Conservation (phyloP, 2,888 invertebrate species). For the Ariolimax columbianus region DNA sequence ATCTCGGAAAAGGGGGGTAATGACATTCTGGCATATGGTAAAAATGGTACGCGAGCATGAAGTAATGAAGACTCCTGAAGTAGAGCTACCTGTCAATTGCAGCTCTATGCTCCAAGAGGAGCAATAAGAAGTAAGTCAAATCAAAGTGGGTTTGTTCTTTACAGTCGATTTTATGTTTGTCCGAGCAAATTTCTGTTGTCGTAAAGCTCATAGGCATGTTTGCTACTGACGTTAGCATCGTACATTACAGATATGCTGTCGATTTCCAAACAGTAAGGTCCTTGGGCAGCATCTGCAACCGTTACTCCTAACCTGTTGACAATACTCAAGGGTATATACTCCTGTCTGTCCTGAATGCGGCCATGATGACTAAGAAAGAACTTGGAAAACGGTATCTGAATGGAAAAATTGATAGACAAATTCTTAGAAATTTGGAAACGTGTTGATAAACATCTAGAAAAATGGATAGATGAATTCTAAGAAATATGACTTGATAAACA, state of each 20-base stretch:
- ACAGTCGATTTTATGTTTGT: slow-evolving; percentile 3
- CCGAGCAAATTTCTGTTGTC: slow-evolving; percentile 23
- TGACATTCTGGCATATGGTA: no score
- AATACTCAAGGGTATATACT: slow-evolving; percentile 82
- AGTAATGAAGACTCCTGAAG: no score
- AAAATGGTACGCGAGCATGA: no score
- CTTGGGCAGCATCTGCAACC: slow-evolving; percentile 87
- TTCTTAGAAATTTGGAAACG: not conserved
- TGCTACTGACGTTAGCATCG: slow-evolving; percentile 89
- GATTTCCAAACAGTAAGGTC: slow-evolving; percentile 92
- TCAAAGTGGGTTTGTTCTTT: not conserved
- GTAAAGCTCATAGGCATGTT: slow-evolving; percentile 96
- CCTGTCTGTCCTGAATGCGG: slow-evolving; percentile 89
- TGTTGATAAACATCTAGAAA: slow-evolving; percentile 21
- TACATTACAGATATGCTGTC: slow-evolving; percentile 93
- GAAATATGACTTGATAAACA: no score
- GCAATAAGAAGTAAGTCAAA: no score
- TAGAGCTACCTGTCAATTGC: no score
- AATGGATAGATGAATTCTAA: no score
- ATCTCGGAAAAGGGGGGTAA: no score
- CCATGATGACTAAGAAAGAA: slow-evolving; percentile 91
- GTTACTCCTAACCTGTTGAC: slow-evolving; percentile 90
- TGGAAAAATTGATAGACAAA: not conserved
- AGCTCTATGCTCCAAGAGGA: no score
- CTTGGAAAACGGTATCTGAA: slow-evolving; percentile 94